These are phyloP conservation scores for Diadophis punctatus DNA, from an alignment of 2,113 vertebrate species.

Conservation along the genomic window DNA sequence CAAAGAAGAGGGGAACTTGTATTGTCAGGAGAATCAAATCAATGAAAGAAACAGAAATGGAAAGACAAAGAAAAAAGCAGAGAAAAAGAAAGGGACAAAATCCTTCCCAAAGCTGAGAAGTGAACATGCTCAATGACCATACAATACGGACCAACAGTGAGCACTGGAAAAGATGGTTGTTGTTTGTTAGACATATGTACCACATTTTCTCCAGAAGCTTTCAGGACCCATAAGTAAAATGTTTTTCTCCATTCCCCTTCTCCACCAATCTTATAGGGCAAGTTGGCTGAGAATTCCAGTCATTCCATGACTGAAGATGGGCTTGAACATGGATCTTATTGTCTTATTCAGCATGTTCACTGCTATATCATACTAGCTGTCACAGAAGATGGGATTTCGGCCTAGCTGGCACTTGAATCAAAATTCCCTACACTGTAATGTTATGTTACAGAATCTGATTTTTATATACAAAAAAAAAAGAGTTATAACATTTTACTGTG, in stretches of 20 bases:
- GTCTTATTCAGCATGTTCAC: background rate
- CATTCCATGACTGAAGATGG: background rate
- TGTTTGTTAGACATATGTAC: background rate
- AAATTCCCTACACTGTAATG: background rate
- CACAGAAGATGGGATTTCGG: background rate
- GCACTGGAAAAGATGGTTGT: background rate
- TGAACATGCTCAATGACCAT: background rate
- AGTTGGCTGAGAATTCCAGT: background rate
- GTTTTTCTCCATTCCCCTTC: background rate
- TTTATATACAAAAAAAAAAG: background rate
- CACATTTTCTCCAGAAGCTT: background rate
- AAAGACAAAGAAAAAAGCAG: background rate
- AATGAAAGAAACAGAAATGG: background rate
- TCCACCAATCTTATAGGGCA: background rate
- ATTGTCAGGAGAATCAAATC: background rate
- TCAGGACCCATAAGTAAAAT: background rate
- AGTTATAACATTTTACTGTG: background rate
- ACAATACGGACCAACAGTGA: background rate
- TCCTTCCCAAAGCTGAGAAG: background rate
- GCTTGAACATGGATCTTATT: background rate
- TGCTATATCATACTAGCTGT: background rate
- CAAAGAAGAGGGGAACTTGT: background rate
- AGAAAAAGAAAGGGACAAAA: background rate
- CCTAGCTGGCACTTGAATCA: background rate
- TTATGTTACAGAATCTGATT: background rate